phyloP scores from a whole-genome alignment of 2,888 invertebrate genomes.

The Chloroclystis v-ata region DNA sequence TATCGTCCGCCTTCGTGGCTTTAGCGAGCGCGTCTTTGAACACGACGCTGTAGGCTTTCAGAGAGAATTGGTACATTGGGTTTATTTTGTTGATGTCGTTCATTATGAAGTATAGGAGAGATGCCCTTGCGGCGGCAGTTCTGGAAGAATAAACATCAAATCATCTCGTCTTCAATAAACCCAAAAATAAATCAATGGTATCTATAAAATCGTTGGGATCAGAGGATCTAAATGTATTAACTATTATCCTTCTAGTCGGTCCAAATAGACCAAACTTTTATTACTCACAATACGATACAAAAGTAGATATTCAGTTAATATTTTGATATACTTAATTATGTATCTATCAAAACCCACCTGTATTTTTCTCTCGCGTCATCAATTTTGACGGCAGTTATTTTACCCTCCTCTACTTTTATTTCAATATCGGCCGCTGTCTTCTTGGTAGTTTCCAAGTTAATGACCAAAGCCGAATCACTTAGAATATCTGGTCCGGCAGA shows the following conservation, averaged over 20 bases:
- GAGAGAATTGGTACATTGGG: constrained; percentile 96
- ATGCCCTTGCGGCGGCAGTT: constrained; percentile 90
- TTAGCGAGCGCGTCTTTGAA: constrained; percentile 89
- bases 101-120: constrained; percentile 94
- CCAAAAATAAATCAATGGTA: neutral
- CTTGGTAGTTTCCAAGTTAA: constrained; percentile 95
- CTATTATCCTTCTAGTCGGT: too few species aligned
- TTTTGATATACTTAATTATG: too few species aligned
- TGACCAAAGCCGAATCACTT: constrained; percentile 92
- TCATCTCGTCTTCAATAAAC: too few species aligned
- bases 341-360: constrained; percentile 53
- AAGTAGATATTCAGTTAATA: too few species aligned
- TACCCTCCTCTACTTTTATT: constrained; percentile 91
- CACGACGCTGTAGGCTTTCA: constrained; percentile 95
- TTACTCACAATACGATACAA: too few species aligned
- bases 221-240: too few species aligned
- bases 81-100: constrained; percentile 95
- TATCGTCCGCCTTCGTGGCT: constrained; percentile 82
- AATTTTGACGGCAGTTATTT: constrained; percentile 90
- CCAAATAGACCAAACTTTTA: too few species aligned
- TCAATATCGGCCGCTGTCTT: constrained; percentile 94
- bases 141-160: constrained; percentile 53
- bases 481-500: constrained; percentile 95
- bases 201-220: too few species aligned
- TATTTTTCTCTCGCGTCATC: constrained; percentile 95